Evolutionary conservation across 2,797 vertebrate genomes (phyloP), one percentile per base, ranked within the genome.

Genomic region (Scolopax bukidnonensis): DNA sequence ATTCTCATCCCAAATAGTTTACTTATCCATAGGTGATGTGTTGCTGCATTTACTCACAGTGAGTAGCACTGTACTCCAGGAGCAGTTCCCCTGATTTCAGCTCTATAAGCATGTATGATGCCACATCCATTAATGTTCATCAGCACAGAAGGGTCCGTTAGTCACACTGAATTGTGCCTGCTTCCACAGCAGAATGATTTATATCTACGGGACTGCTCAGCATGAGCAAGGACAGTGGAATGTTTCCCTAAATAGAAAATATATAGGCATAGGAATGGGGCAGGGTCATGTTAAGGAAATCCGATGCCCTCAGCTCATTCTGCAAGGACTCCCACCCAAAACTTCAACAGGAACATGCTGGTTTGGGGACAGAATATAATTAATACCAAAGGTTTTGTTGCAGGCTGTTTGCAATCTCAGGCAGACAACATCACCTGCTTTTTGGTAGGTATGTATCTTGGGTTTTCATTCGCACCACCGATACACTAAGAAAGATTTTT

Each of bases 221-320:
- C 88, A 56, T 95, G 94, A 96, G 93, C 95, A 95, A 97, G 95
- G 93, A 93, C 92, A 92, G 93, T 48, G 94, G 95, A 96, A 96
- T 96, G 96, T 94, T 96, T 96, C 96, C 94, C 93, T 96, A 95
- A 95, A 96, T 96, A 95, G 95, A 96, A 89, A 96, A 96, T 95
- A 89, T 93, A 96, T 96, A 95, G 80, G 94, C 91, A 80, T 1
- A 92, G 92, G 96, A 95, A 96, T 93, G 87, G 80, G 83, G 77
- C 69, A 91, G 91, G 93, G 89, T 90, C 88, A 54, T 68, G 57
- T 63, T 95, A 69, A 95, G 86, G 95, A 95, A 96, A 96, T 93
- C 61, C 4, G 1, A 95, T 91, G 92, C 93, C 86, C 75, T 83
- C 84, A 69, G 53, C 64, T 93, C 38, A 4, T 68, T 88, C 95